These are phyloP conservation scores for Meiosimyza platycephala DNA, from an alignment of 2,888 invertebrate species.

Conservation along the genomic window DNA sequence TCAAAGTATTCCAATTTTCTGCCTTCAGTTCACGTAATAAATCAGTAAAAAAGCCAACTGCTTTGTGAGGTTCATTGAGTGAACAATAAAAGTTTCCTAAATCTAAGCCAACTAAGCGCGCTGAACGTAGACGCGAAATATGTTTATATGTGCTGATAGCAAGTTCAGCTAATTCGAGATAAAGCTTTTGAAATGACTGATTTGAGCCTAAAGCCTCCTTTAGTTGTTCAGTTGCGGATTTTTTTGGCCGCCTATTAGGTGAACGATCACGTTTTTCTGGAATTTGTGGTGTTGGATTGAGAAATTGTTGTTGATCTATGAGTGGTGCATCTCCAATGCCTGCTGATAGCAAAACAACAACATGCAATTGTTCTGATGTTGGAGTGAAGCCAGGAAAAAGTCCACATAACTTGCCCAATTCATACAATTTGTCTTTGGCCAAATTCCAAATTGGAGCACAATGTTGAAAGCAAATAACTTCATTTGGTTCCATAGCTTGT, in stretches of 20 bases:
- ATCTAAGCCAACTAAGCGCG: conserved; percentile 88
- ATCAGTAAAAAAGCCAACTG: conserved; percentile 89
- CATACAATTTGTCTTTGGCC: conserved; percentile 81
- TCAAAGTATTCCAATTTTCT: conserved; percentile 88
- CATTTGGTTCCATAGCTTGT: conserved; percentile 74
- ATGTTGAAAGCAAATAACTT: conserved; percentile 81
- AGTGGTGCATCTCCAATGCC: conserved; percentile 87
- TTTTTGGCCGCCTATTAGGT: conserved; percentile 68
- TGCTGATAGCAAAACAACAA: conserved; percentile 89
- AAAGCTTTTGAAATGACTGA: conserved; percentile 88
- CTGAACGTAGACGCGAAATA: conserved; percentile 83
- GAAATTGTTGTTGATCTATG: conserved; percentile 60
- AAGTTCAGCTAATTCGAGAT: conserved; percentile 91
- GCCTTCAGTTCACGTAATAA: conserved; percentile 86
- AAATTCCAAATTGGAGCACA: conserved; percentile 90
- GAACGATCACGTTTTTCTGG: conserved; percentile 65
- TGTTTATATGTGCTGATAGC: conserved; percentile 98
- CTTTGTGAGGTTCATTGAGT: conserved; percentile 86
- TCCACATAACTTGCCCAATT: conserved; percentile 90
- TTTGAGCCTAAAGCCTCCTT: conserved; percentile 92
- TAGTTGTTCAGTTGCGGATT: conserved; percentile 79
- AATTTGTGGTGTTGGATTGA: conserved; percentile 58
- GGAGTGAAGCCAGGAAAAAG: conserved; percentile 85
- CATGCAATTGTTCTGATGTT: conserved; percentile 88
- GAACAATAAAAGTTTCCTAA: conserved; percentile 91